Evolutionary conservation across 2,888 invertebrate species (phyloP), one percentile per base, ranked within the genome.

Genomic region (Coronaproctus castanopsis): DNA sequence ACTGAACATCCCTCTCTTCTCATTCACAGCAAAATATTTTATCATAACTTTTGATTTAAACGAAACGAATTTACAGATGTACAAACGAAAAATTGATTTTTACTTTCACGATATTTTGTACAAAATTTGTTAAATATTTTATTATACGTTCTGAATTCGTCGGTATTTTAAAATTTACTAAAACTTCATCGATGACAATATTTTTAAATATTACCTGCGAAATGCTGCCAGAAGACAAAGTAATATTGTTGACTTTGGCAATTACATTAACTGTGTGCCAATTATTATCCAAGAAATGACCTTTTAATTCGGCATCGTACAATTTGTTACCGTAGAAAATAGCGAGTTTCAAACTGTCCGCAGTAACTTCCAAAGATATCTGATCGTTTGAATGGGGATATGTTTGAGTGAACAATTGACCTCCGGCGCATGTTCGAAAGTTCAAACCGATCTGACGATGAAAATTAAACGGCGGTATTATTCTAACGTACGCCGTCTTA

Each of bases 361-460:
- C 66, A 21, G 70, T 69, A 54, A 74, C 73, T 52, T 71, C 70
- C 18, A 74, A 67, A 21, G 68, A 68, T 36, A 74, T 69, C 54
- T 24, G 58, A 57, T 53, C 60, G 53, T 57, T 57, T 52, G 52
- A 57, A 19, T 65, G 65, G 58, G 65, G 65, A 64, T 69, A 69
- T 61, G 67, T 69, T 64, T 75, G 75, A 50, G 68, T 66, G 64
- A 75, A 75, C 18, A 75, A 69, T 57, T 68, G 68, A 8, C 75
- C 75, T 68, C 75, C 84, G 65, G 80, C 79, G 72, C 88, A 89
- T 3, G 85, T 85, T 66, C 85, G 77, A 72, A 86, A 87, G 73
- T 85, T 87, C 66, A 88, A 77, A 23, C 87, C 87, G 63, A 84
- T 85, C 68, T 86, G 85, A 69, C 82, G 80, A 71, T 83, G 83